These are phyloP conservation scores for Bembecia ichneumoniformis DNA, from an alignment of 2,888 invertebrate genomes.

Conservation along the genomic window DNA sequence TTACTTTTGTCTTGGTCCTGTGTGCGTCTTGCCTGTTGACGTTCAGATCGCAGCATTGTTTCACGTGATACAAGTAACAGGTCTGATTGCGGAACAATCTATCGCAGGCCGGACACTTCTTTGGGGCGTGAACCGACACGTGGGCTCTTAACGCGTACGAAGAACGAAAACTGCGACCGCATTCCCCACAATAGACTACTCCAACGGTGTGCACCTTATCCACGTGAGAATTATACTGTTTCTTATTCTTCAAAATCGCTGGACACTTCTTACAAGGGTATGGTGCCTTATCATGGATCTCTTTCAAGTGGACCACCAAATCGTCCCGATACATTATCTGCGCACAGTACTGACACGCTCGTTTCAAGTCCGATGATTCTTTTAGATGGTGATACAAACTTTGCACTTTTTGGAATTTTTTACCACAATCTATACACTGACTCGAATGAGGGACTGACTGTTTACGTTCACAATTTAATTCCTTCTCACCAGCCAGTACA, in stretches of 20 bases:
- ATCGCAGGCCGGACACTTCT: constrained; percentile 46
- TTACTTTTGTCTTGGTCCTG: constrained; percentile 27
- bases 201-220: constrained; percentile 31
- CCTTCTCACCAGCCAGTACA: constrained; percentile 6
- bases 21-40: constrained; percentile 21
- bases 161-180: constrained; percentile 41
- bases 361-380: constrained; percentile 37
- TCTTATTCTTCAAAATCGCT: constrained; percentile 25
- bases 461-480: neutral
- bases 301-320: constrained; percentile 32
- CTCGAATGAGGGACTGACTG: constrained; percentile 14
- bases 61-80: constrained; percentile 48
- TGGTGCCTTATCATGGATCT: constrained; percentile 25
- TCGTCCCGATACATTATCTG: constrained; percentile 38
- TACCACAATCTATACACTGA: constrained; percentile 43
- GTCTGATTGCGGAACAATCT: constrained; percentile 43
- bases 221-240: constrained; percentile 28
- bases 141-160: constrained; percentile 40
- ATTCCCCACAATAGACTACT: constrained; percentile 42
- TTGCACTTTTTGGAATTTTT: constrained; percentile 32
- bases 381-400: constrained; percentile 43
- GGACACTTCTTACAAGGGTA: constrained; percentile 47
- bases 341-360: constrained; percentile 49
- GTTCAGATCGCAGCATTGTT: constrained; percentile 41
- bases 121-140: constrained; percentile 31